Percentiles rank a stretch among this genome's conserved stretches.
Evolutionary conservation across 2,113 vertebrate species (phyloP).

Genomic region (Microtus ochrogaster): DNA sequence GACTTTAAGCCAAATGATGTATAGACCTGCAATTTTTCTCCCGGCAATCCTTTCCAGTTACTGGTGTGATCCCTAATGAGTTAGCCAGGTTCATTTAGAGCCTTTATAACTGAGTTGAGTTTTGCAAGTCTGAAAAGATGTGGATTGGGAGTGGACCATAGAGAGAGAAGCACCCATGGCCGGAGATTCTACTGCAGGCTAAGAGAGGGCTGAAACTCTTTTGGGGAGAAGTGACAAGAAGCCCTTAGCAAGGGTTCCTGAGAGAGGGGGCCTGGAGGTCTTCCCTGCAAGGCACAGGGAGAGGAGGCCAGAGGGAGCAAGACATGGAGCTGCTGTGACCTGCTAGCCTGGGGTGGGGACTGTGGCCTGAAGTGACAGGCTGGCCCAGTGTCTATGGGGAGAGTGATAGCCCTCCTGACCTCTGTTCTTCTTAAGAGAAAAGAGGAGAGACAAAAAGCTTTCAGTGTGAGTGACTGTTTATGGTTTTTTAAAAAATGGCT

Average conservation of each 20-base stretch:
- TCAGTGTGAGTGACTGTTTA: background rate
- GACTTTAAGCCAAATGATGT: background rate
- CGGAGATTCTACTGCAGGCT: background rate
- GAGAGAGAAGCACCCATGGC: background rate
- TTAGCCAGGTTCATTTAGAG: background rate
- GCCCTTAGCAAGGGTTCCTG: too few species aligned
- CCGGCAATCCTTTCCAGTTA: background rate
- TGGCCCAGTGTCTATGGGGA: too few species aligned
- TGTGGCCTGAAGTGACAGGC: rapidly evolving
- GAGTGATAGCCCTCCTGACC: rapidly evolving
- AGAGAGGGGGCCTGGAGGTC: background rate
- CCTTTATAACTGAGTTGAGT: background rate
- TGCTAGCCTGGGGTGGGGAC: too few species aligned
- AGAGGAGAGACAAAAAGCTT: background rate
- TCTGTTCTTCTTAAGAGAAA: background rate
- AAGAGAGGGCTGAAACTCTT: background rate
- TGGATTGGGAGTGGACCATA: too few species aligned
- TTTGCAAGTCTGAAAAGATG: background rate
- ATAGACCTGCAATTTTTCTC: background rate
- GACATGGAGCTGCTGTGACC: rapidly evolving
- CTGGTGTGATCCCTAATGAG: background rate
- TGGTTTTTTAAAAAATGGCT: background rate
- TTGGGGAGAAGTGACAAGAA: background rate
- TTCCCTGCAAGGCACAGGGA: background rate
- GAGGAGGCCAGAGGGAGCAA: too few species aligned